Base-by-base conservation (phyloP, 2,797 vertebrate species). In the Dendrocincla fuliginosa region DNA sequence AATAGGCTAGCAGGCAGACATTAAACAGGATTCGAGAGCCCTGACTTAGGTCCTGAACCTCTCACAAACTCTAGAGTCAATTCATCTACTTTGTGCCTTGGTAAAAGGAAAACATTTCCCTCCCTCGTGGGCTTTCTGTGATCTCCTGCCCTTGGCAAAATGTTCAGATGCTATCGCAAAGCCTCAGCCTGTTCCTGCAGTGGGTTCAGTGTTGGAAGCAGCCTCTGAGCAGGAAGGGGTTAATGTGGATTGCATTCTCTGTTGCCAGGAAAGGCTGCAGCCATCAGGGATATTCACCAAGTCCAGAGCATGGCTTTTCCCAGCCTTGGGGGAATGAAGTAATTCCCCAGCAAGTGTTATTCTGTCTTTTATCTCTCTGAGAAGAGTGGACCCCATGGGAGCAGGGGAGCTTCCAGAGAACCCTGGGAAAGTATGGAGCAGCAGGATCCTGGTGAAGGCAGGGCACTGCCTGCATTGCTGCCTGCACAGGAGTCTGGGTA, bases 321-420 rank as follows among this genome's bases (percentile, higher is more conserved):
- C 94, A 95, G 92, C 95, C 85, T 73, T 95, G 85, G 73, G 79
- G 85, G 74, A 79, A 88, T 96, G 91, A 92, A 94, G 77, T 95
- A 93, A 94, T 95, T 95, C 94, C 80, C 70, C 63, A 84, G 74
- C 82, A 93, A 97, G 87, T 86, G 85, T 71, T 92, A 89, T 88
- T 96, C 44, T 90, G 65, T 84, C 73, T 97, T 77, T 92, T 93
- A 93, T 92, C 92, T 93, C 84, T 96, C 55, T 1, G 63, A 90
- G 87, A 91, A 81, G 89, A 84, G 64, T 15, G 39, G 77, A 42
- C 89, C 82, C 70, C 0, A 0, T 65, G 93, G 83, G 89, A 95
- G 84, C 61, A 44, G 69, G 19, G 87, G 56, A 87, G 77, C 89
- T 87, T 91, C 84, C 87, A 91, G 87, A n/a, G 49, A 0, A 0